Percentiles rank a stretch among this genome's conserved stretches.
Evolutionary conservation across 1,140 invertebrate species (phyloP).

Genomic region (Drosophila pandora): DNA sequence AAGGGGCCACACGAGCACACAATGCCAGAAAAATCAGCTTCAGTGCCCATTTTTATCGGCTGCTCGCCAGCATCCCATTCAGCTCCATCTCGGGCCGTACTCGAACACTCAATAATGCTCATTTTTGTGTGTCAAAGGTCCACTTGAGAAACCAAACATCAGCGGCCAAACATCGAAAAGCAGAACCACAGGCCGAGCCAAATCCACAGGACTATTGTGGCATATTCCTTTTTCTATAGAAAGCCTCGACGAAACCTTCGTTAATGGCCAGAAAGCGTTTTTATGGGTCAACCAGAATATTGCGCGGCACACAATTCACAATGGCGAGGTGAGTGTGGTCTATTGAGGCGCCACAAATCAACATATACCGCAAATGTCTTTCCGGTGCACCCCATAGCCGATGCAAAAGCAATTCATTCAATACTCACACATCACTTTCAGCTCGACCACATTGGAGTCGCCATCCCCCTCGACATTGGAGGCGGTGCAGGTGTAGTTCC

Average conservation of each 20-base stretch:
- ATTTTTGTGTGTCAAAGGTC: conserved; percentile 75
- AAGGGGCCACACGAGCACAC: conserved; percentile 48
- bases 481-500: conserved; percentile 94
- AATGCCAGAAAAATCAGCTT: conserved; percentile 12
- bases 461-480: conserved; percentile 95
- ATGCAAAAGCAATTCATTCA: neutral
- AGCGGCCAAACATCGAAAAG: neutral
- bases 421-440: conserved; percentile 96
- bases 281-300: conserved; percentile 18
- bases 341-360: conserved; percentile 21
- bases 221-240: conserved; percentile 56
- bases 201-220: neutral
- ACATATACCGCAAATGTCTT: conserved; percentile 2
- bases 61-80: conserved; percentile 7
- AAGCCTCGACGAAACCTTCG: conserved; percentile 25
- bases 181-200: conserved; percentile 2
- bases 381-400: neutral
- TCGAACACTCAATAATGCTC: conserved; percentile 72
- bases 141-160: conserved; percentile 60
- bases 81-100: conserved; percentile 29
- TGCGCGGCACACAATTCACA: conserved; percentile 2
- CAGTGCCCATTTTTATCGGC: neutral
- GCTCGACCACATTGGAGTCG: conserved; percentile 90
- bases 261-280: conserved; percentile 42
- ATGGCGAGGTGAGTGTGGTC: neutral